A percentile compares a stretch with the other conserved stretches of the same genome.
Evolutionary conservation across 1,140 invertebrate species (phyloP).

Genomic region (Ridgeia piscesae): DNA sequence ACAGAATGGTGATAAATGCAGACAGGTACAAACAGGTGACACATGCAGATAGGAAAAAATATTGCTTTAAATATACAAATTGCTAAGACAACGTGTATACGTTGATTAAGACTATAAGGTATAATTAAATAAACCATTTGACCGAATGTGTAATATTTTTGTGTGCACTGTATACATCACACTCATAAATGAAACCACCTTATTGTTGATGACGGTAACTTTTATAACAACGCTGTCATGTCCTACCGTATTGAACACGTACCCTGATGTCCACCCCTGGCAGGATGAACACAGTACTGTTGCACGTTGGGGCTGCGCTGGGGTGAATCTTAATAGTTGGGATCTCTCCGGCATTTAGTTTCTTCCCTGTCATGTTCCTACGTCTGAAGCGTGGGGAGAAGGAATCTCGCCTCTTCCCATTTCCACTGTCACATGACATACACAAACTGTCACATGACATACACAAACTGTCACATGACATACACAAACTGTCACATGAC

Average conservation of each 20-base stretch:
- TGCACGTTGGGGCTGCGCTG: background rate
- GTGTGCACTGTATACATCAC: too few relatives aligned
- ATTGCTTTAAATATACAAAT: too few relatives aligned
- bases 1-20: too few relatives aligned
- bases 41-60: too few relatives aligned
- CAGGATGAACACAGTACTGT: slow-evolving; percentile 84
- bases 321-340: background rate
- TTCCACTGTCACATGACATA: background rate
- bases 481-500: background rate
- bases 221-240: too few relatives aligned
- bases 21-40: too few relatives aligned
- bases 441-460: background rate
- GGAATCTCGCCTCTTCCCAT: slow-evolving; percentile 8
- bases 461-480: background rate
- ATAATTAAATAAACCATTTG: too few relatives aligned
- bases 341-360: slow-evolving; percentile 13
- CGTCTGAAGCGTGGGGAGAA: slow-evolving; percentile 20
- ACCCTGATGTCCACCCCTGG: slow-evolving; percentile 93
- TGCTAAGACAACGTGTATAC: too few relatives aligned
- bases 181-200: too few relatives aligned
- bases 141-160: too few relatives aligned
- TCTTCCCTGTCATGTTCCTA: slow-evolving; percentile 13
- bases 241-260: slow-evolving; percentile 10
- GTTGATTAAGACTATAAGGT: too few relatives aligned
- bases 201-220: too few relatives aligned